These are phyloP conservation scores for Polymixis flavicincta DNA, from an alignment of 2,888 invertebrate genomes.

Conservation along the genomic window DNA sequence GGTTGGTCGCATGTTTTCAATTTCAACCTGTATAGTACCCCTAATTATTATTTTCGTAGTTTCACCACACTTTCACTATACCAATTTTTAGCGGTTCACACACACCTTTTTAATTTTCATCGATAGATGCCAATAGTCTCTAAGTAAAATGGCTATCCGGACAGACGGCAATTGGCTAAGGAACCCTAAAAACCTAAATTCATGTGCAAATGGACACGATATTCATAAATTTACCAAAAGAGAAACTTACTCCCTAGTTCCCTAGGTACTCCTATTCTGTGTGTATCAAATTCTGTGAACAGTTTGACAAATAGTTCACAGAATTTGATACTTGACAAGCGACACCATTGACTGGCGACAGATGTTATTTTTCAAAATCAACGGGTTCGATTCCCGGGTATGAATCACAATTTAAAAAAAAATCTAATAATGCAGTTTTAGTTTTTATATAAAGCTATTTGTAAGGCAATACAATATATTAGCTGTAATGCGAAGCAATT, in stretches of 20 bases:
- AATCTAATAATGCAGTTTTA: background rate
- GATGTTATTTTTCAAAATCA: background rate
- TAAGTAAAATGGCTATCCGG: background rate
- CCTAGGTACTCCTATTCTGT: background rate
- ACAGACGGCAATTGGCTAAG: background rate
- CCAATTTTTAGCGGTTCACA: background rate
- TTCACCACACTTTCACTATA: background rate
- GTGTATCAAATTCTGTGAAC: too few relatives aligned
- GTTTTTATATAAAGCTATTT: too few relatives aligned
- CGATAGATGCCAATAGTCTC: background rate
- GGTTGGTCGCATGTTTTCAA: too few relatives aligned
- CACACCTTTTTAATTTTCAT: background rate
- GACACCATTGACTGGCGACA: background rate
- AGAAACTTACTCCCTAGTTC: too few relatives aligned
- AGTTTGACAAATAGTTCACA: background rate
- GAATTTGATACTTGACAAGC: background rate
- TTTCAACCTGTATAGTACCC: too few relatives aligned
- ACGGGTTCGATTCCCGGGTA: background rate
- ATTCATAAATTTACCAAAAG: too few relatives aligned
- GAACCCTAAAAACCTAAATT: too few relatives aligned
- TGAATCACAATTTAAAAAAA: background rate
- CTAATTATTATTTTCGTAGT: too few relatives aligned
- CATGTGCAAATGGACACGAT: too few relatives aligned
- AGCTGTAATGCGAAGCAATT: too few relatives aligned
- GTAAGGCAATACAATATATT: too few relatives aligned